Percentiles rank a stretch among this genome's conserved stretches.
phyloP scores from a whole-genome alignment of 2,888 invertebrate species.

The Agrotis ipsilon region DNA sequence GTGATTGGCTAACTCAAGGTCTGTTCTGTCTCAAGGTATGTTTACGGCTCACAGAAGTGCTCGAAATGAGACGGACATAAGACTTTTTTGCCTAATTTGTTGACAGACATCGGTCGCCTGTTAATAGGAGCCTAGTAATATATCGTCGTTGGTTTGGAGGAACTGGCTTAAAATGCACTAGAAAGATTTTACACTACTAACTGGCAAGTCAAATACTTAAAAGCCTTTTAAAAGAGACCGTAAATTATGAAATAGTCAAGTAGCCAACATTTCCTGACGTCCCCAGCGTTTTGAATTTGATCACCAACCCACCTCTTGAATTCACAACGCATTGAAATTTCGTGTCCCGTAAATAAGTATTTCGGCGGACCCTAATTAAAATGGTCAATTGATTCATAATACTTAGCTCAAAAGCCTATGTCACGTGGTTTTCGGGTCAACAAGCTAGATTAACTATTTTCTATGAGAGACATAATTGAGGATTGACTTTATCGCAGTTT shows the following conservation, averaged over 20 bases:
- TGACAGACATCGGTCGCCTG: too few relatives aligned
- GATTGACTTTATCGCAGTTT: slow-evolving; percentile 10
- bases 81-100: too few relatives aligned
- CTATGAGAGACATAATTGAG: slow-evolving; percentile 6
- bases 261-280: slow-evolving; percentile 26
- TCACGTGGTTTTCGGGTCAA: slow-evolving; percentile 3
- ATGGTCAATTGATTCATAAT: slow-evolving; percentile 55
- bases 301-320: slow-evolving; percentile 24
- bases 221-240: background rate
- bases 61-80: too few relatives aligned
- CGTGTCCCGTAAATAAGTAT: slow-evolving; percentile 53
- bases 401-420: slow-evolving; percentile 1
- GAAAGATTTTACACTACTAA: too few relatives aligned
- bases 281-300: slow-evolving; percentile 20
- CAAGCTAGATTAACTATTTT: slow-evolving; percentile 19
- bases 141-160: too few relatives aligned
- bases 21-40: too few relatives aligned
- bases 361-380: slow-evolving; percentile 48
- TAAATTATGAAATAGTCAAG: slow-evolving; percentile 10
- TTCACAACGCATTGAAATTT: slow-evolving; percentile 35
- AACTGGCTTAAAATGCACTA: too few relatives aligned
- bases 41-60: too few relatives aligned
- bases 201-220: too few relatives aligned
- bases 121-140: too few relatives aligned
- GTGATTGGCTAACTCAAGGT: too few relatives aligned